phyloP scores from a whole-genome alignment of 1,140 invertebrate genomes.

The Pseudomyrmex sp. region DNA sequence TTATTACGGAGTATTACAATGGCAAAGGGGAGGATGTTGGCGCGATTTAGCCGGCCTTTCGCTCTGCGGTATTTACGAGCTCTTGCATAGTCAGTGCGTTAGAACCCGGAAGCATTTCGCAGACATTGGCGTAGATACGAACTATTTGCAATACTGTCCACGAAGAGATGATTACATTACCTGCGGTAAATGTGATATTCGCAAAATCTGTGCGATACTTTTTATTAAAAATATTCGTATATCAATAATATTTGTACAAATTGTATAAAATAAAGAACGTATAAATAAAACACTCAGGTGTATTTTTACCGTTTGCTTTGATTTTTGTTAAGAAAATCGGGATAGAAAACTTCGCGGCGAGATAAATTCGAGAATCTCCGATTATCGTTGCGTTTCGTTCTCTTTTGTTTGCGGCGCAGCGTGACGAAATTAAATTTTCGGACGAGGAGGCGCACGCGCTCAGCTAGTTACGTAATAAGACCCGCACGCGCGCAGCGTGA shows the following conservation, averaged over 20 bases:
- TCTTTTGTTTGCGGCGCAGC: constrained; percentile 3
- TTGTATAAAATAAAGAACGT: too few species aligned
- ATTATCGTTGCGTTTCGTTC: constrained; percentile 15
- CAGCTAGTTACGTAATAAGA: constrained; percentile 38
- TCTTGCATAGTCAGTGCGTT: constrained; percentile 43
- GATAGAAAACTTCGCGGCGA: neutral
- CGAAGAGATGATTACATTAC: constrained; percentile 1
- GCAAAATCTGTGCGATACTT: neutral
- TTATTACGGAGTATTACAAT: constrained; percentile 54
- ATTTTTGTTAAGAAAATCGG: neutral
- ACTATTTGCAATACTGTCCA: neutral
- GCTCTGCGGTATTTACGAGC: constrained; percentile 46
- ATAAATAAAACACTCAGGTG: too few species aligned
- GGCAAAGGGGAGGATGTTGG: constrained; percentile 53
- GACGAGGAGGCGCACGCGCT: neutral
- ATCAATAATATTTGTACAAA: too few species aligned
- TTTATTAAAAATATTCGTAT: too few species aligned
- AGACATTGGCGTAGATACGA: constrained; percentile 14
- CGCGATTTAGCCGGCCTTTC: constrained; percentile 50
- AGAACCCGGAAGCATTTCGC: constrained; percentile 37
- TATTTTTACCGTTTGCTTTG: too few species aligned
- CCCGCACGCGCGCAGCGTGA: constrained; percentile 50
- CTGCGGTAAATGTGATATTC: neutral
- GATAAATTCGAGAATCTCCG: neutral
- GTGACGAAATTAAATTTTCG: constrained; percentile 56